These are phyloP conservation scores for Gonocerus acuteangulatus DNA, from an alignment of 2,888 invertebrate species.

Conservation along the genomic window DNA sequence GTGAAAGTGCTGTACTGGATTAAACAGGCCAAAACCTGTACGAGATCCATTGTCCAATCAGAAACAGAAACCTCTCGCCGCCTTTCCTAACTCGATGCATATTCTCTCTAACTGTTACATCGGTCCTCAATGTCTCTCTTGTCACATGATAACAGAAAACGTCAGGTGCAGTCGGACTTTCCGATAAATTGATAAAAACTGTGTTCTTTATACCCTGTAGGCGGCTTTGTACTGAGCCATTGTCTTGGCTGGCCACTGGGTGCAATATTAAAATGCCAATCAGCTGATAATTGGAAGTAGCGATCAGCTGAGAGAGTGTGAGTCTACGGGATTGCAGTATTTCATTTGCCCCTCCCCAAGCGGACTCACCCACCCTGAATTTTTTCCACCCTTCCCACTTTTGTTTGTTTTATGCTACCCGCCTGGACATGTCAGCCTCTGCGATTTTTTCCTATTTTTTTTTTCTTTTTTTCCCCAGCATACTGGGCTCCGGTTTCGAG, in stretches of 20 bases:
- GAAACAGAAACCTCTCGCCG: too few species aligned
- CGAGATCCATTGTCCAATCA: too few species aligned
- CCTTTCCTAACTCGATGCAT: too few species aligned
- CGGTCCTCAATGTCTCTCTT: too few species aligned
- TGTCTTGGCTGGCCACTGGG: conserved; percentile 11
- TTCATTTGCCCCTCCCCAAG: conserved; percentile 26
- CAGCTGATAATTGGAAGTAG: conserved; percentile 34
- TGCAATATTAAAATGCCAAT: conserved; percentile 36
- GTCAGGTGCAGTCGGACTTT: too few species aligned
- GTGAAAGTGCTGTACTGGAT: too few species aligned
- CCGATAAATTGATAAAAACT: too few species aligned
- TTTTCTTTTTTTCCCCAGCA: conserved; percentile 2
- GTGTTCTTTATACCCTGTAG: too few species aligned
- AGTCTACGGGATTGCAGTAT: conserved; percentile 26
- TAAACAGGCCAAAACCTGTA: too few species aligned
- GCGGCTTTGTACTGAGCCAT: background rate
- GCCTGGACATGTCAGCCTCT: conserved; percentile 21
- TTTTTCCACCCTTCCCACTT: conserved; percentile 15
- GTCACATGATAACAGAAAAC: too few species aligned
- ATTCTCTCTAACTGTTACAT: too few species aligned
- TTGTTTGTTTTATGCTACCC: conserved; percentile 23
- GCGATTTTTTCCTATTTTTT: conserved; percentile 19
- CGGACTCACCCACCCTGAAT: background rate
- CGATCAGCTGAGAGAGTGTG: background rate
- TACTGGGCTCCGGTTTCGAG: conserved; percentile 14